phyloP scores from a whole-genome alignment of 53 echinoderm and acorn worm species.

The Paelopatides confundens region DNA sequence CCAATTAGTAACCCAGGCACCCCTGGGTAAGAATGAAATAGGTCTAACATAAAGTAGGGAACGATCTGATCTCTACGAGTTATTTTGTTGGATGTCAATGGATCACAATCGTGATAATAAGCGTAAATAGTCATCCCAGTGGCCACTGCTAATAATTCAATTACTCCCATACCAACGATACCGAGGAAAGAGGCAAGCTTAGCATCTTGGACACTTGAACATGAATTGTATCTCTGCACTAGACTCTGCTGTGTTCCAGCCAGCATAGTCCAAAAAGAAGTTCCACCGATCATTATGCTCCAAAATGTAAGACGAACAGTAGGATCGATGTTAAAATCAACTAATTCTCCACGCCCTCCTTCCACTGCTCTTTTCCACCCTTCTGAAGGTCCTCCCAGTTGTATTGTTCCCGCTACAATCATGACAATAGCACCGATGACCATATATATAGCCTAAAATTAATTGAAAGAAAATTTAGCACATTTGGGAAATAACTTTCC shows the following conservation, averaged over 20 bases:
- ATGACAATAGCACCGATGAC: constrained; percentile 5
- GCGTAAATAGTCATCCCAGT: constrained; percentile 38
- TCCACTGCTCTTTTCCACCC: constrained; percentile 26
- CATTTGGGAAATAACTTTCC: no score
- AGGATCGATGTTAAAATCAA: constrained; percentile 16
- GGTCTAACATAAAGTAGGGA: constrained; percentile 39
- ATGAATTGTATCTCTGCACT: constrained; percentile 33
- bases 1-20: constrained; percentile 33
- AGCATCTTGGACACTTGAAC: neutral
- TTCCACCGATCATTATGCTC: constrained; percentile 17
- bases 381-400: constrained; percentile 8
- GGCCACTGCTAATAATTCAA: constrained; percentile 5
- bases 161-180: constrained; percentile 16
- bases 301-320: constrained; percentile 13
- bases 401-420: constrained; percentile 28
- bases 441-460: neutral
- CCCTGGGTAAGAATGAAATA: constrained; percentile 11
- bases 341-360: neutral
- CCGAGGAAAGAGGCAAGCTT: neutral
- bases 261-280: neutral
- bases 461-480: no score
- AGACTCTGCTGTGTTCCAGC: constrained; percentile 5
- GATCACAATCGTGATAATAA: constrained; percentile 30
- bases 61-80: constrained; percentile 23
- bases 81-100: neutral